phyloP scores from a whole-genome alignment of 2,113 vertebrate genomes.

The Aldabrachelys gigantea region DNA sequence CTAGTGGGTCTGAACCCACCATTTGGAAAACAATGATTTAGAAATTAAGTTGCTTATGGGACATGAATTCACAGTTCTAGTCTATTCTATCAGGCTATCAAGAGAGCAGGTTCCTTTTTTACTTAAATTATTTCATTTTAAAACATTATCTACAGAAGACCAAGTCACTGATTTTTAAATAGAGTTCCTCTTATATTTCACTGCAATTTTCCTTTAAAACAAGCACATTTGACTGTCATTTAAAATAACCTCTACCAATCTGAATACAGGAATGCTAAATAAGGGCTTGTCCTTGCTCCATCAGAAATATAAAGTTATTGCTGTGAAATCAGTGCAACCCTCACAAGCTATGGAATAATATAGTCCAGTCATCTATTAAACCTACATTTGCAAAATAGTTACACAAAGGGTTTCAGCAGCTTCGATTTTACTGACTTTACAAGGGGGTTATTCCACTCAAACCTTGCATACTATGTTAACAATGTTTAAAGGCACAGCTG shows the following conservation, averaged over 20 bases:
- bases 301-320: background rate
- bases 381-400: background rate
- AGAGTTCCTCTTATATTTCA: background rate
- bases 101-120: background rate
- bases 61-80: background rate
- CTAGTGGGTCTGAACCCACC: too few species aligned
- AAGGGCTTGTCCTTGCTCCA: background rate
- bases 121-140: background rate
- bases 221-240: background rate
- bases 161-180: too few species aligned
- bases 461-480: rapidly evolving
- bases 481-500: background rate
- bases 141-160: background rate
- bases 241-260: background rate
- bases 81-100: background rate
- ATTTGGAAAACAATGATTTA: too few species aligned
- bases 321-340: background rate
- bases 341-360: background rate
- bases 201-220: background rate
- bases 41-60: background rate
- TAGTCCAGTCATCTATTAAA: background rate
- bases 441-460: background rate
- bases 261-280: background rate
- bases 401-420: background rate
- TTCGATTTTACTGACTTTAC: background rate